Evolutionary conservation across 2,888 invertebrate species (phyloP), one percentile per base, ranked within the genome.

Genomic region (Drosophila formosana): DNA sequence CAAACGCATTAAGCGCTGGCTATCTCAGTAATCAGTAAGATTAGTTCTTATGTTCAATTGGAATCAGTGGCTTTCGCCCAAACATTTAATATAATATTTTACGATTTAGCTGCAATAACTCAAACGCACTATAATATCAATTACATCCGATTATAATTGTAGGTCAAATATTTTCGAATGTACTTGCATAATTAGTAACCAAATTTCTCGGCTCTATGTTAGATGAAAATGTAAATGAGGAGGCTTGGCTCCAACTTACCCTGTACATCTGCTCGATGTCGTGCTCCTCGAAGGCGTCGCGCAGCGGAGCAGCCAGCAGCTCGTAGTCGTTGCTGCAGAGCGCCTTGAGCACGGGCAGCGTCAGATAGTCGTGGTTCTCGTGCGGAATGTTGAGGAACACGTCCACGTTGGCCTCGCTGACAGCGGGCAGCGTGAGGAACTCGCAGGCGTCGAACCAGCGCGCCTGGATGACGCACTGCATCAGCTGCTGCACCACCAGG

Each of bases 381-480:
- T 86, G 81, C 0, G 93, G 78, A 39, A 88, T 82, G 13, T 93
- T 92, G 0, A 93, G 88, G 87, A 96, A 95, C 58, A 94, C 90
- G 72, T 94, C 93, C 0, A 96, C 91, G 84, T 95, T 95, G 39
- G 94, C 94, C 0, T 94, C 93, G 56, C 95, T 96, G 0, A 98
- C 92, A 84, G 96, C 94, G 0, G 98, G 98, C 11, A 99, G 93
- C 0, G 95, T 96, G 0, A 96, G 93, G 0, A 98, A 93, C 8
- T 96, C 95, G 0, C 95, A 94, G 83, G 96, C 96, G 43, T 94
- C 93, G n/a, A 96, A 94, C 97, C 98, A 98, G 46, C 97, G 94
- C 0, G 96, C 98, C 93, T 99, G 99, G 4, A 98, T 94, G 11
- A 98, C 94, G 94, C 97, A 96, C 93, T 99, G 99, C 93, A 98